Base-by-base conservation (phyloP, 2,888 invertebrate genomes). In the Sesamia inferens region DNA sequence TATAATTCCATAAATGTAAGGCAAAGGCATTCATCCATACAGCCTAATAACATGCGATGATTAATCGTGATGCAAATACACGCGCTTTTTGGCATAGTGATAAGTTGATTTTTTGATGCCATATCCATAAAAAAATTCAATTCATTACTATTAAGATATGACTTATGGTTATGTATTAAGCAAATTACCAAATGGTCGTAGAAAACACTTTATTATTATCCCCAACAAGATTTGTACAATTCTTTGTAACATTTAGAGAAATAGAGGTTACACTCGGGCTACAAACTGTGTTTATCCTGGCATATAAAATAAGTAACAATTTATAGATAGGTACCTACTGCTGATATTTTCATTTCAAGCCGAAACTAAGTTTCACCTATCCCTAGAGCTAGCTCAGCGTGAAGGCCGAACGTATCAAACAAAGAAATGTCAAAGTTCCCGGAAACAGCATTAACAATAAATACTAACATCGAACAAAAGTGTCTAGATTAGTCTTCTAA, bases 381-480 rank as follows among this genome's bases (percentile, higher is more conserved):
- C 13, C 13, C 44, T 16, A 58, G 11, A 68, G 48, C 63, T 68
- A 55, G 70, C 63, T 65, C 62, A 47, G 24, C 47, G 14, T 62
- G 71, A 71, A 79, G 72, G 81, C 61, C 81, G 6, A 51, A 55
- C 54, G 55, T 57, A 68, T 51, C 68, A 74, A 65, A 69, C 57
- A 72, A 69, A 57, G 63, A 72, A 64, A 42, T 58, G 70, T 66
- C 82, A 70, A 82, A 78, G 68, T 82, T 74, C 39, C 67, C 54
- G 69, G 68, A 63, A 82, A 78, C 63, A 78, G 74, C 57, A 78
- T 82, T 82, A 82, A 70, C 81, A 75, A 82, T 81, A 81, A 81
- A 81, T 81, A 78, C 82, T 82, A 65, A 78, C 79, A 72, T 71
- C 55, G 58, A 74, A 82, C 66, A 78, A 62, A 82, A 74, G 67